Evolutionary conservation across 2,888 invertebrate genomes (phyloP).

Genomic region (Myopa testacea): DNA sequence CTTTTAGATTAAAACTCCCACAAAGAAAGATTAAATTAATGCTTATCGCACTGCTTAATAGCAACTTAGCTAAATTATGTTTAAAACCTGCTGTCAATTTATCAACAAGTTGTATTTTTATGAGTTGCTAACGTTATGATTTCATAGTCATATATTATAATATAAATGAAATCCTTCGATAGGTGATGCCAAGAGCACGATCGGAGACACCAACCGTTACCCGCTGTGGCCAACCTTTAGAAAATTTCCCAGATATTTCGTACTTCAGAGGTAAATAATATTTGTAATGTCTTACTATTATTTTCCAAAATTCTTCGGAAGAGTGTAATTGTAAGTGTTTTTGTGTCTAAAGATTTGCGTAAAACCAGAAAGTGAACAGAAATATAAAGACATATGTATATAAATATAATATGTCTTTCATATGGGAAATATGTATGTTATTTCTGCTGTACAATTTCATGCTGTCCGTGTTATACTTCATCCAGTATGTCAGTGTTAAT

Average conservation of each 20-base stretch:
- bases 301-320: not conserved
- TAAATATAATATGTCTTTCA: not conserved
- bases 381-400: not conserved
- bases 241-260: slow-evolving; percentile 70
- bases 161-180: slow-evolving; percentile 45
- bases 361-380: not conserved
- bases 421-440: not conserved
- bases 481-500: not conserved
- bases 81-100: slow-evolving; percentile 36
- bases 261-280: slow-evolving; percentile 71
- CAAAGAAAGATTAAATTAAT: slow-evolving; percentile 65
- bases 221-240: slow-evolving; percentile 73
- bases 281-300: not conserved
- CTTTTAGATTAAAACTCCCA: slow-evolving; percentile 66
- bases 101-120: slow-evolving; percentile 38
- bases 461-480: not conserved
- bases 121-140: slow-evolving; percentile 15
- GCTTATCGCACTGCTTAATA: slow-evolving; percentile 38
- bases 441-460: not conserved
- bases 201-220: slow-evolving; percentile 78
- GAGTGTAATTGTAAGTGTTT: not conserved
- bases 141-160: slow-evolving; percentile 23
- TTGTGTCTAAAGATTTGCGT: not conserved
- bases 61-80: slow-evolving; percentile 29
- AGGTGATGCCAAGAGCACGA: slow-evolving; percentile 78